Evolutionary conservation across 2,888 invertebrate genomes (phyloP).

Genomic region (Athripsodes cinereus): DNA sequence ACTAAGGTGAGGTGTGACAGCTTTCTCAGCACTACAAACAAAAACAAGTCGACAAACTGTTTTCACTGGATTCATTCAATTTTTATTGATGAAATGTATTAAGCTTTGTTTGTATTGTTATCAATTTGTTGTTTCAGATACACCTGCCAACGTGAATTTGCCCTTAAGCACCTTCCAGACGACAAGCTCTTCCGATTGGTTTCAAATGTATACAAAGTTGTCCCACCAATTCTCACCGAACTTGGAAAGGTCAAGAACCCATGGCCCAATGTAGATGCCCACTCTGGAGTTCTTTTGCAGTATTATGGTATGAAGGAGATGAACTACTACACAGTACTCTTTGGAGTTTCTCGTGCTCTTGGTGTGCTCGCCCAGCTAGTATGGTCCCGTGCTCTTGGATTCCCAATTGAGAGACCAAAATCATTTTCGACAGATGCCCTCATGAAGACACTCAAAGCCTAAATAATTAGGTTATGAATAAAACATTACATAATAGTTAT

Average conservation of each 20-base stretch:
- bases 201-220: constrained; percentile 84
- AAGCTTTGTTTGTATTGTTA: too few relatives aligned
- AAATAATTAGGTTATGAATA: neutral
- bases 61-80: too few relatives aligned
- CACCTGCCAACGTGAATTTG: constrained; percentile 91
- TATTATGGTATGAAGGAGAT: constrained; percentile 89
- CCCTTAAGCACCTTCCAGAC: constrained; percentile 86
- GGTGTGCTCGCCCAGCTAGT: constrained; percentile 78
- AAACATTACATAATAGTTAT: neutral
- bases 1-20: too few relatives aligned
- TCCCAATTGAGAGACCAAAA: constrained; percentile 83
- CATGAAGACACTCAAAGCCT: constrained; percentile 37
- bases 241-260: constrained; percentile 97
- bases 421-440: constrained; percentile 69
- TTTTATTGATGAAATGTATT: too few relatives aligned
- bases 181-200: constrained; percentile 90
- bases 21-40: too few relatives aligned
- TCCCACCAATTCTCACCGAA: constrained; percentile 85
- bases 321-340: constrained; percentile 91
- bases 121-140: constrained; percentile 45
- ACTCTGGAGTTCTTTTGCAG: constrained; percentile 87
- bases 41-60: too few relatives aligned
- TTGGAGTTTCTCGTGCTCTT: constrained; percentile 84
- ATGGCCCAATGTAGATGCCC: constrained; percentile 98
- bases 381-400: constrained; percentile 81